Base-by-base conservation (phyloP, 2,888 invertebrate species). In the Dendrolimus pini region DNA sequence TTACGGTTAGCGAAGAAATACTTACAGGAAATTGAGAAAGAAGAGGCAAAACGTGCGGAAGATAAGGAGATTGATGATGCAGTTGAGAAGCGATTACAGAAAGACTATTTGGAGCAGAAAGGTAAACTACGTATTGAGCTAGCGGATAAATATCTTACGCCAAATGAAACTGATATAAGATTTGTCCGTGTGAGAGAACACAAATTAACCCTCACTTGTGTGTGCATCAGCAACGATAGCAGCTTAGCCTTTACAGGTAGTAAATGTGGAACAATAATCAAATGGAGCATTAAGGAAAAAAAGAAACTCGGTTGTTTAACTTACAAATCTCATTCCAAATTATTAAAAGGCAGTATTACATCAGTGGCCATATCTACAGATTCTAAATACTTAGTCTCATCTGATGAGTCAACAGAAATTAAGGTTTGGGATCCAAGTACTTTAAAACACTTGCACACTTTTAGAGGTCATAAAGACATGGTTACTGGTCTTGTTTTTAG, bases 1-100 rank as follows among this genome's bases (percentile, higher is more conserved):
- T 78, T 98, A 56, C 93, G 98, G 54, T 83, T 98, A 62, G 98
- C 98, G 0, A 98, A 98, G 78, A 93, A 96, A 77, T 98, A 98
- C 82, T 89, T 99, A 52, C 92, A 95, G 72, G 96, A 97, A 90
- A 95, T 98, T 54, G 95, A 96, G 82, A 94, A 93, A 73, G 95
- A 96, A 90, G 96, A 96, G 77, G 93, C 92, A 30, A 93, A 93
- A 64, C 92, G 94, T 67, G 91, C 93, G 0, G 94, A 94, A 67
- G 89, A 93, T 14, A 91, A 92, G 64, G 93, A 93, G 67, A 86
- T 93, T 54, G 93, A 94, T 59, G 93, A 93, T 65, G 91, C 93
- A 1, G 92, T 97, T 52, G 93, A 94, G n/a, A 94, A 94, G 69
- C 92, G 96, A 59, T 91, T 98, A 59, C 95, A 95, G 69, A 94